Percentiles rank a stretch among this genome's conserved stretches.
Evolutionary conservation across 2,888 invertebrate genomes (phyloP).

Genomic region (Lithodes maja): DNA sequence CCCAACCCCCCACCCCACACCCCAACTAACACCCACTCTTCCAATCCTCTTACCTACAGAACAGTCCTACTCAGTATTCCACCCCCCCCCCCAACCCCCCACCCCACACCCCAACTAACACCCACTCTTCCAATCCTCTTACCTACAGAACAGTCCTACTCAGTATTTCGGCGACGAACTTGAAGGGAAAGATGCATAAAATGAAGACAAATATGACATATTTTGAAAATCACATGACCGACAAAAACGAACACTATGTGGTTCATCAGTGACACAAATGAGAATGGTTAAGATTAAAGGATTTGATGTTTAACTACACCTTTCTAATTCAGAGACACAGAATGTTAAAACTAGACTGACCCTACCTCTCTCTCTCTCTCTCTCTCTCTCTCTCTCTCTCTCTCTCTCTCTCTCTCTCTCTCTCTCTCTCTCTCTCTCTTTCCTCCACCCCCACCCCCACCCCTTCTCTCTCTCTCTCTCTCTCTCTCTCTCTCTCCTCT

Average conservation of each 20-base stretch:
- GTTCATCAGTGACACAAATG: too few relatives aligned
- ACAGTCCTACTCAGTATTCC: not conserved
- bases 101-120: not conserved
- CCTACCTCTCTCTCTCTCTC: not conserved
- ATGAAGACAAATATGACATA: too few relatives aligned
- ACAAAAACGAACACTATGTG: too few relatives aligned
- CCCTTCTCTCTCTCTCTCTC: slow-evolving; percentile 31
- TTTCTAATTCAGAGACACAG: too few relatives aligned
- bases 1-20: not conserved
- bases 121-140: not conserved
- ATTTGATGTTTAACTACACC: too few relatives aligned
- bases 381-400: not conserved
- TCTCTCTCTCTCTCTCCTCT: slow-evolving; percentile 13
- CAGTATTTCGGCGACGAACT: not conserved
- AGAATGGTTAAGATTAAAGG: too few relatives aligned
- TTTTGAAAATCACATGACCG: too few relatives aligned
- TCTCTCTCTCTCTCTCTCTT: not conserved
- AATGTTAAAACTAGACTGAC: not conserved
- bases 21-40: not conserved
- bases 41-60: not conserved
- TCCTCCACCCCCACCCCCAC: not conserved
- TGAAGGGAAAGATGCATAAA: too few relatives aligned
- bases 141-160: not conserved
- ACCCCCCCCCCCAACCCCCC: not conserved
- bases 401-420: not conserved